Conservation (phyloP, 1,140 invertebrate species). For the Drosophila saltans region DNA sequence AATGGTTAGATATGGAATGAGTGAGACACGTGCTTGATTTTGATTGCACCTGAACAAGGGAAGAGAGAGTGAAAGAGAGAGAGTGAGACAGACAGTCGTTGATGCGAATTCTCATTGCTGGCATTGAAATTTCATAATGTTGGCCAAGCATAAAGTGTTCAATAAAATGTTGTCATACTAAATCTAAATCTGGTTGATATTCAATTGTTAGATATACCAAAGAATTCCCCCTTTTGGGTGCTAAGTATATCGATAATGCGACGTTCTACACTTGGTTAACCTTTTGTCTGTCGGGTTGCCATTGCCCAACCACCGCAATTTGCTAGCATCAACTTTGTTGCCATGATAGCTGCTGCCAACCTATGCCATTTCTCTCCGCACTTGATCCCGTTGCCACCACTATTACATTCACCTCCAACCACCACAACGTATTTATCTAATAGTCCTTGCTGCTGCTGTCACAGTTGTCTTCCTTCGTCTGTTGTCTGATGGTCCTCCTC, state of each 20-base stretch:
- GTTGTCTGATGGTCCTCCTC: constrained; percentile 57
- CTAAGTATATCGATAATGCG: constrained; percentile 35
- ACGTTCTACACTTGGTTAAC: constrained; percentile 53
- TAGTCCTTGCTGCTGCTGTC: constrained; percentile 74
- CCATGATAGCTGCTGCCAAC: constrained; percentile 54
- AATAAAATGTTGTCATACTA: not conserved
- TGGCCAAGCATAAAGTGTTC: not conserved
- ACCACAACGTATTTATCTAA: constrained; percentile 73
- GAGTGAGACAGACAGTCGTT: not conserved
- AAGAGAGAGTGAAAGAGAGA: not conserved
- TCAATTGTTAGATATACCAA: not conserved
- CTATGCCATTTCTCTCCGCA: constrained; percentile 18
- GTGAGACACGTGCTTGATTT: constrained; percentile 40
- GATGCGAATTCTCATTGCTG: not conserved
- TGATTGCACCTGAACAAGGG: constrained; percentile 69
- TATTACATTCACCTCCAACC: constrained; percentile 11
- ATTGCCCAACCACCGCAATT: constrained; percentile 49
- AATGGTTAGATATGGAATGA: too few species aligned
- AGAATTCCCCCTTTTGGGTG: constrained; percentile 44
- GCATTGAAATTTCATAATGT: constrained; percentile 11
- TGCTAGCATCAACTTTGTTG: constrained; percentile 55
- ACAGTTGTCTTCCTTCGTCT: constrained; percentile 61
- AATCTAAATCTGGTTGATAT: too few species aligned
- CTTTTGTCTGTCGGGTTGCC: constrained; percentile 23
- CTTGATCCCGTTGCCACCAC: not conserved